Percentiles rank a stretch among this genome's conserved stretches.
Evolutionary conservation across 2,113 vertebrate species (phyloP).

Genomic region (Lagopus leucura): DNA sequence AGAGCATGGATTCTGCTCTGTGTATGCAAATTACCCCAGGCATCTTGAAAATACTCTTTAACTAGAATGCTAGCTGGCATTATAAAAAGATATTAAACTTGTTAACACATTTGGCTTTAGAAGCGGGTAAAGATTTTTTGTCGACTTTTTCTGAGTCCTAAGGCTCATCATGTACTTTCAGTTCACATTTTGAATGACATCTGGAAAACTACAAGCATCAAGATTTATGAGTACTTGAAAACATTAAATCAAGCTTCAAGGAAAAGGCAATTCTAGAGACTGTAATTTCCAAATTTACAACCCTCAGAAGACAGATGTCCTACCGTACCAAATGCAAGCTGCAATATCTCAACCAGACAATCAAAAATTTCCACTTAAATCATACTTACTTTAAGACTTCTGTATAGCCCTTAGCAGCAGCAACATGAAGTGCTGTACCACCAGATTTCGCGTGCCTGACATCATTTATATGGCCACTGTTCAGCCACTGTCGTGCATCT

Average conservation of each 20-base stretch:
- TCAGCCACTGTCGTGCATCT: constrained; percentile 97
- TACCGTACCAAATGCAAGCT: neutral
- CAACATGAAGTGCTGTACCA: constrained; percentile 96
- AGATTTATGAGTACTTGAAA: neutral
- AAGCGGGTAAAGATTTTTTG: neutral
- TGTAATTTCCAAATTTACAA: neutral
- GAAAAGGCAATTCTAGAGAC: neutral
- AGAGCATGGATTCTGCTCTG: neutral
- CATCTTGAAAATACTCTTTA: neutral
- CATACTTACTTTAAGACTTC: constrained; percentile 98
- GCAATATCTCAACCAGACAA: neutral
- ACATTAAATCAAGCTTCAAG: neutral
- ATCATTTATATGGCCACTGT: constrained; percentile 96
- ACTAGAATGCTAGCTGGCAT: neutral
- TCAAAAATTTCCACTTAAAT: neutral
- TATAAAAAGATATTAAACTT: neutral
- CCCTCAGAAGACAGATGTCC: neutral
- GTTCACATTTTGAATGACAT: neutral
- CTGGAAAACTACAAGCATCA: neutral
- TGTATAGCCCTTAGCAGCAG: constrained; percentile 96
- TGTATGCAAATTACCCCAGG: neutral
- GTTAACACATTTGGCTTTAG: neutral
- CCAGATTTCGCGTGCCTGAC: constrained; percentile 94
- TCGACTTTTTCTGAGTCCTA: neutral
- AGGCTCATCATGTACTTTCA: neutral